Evolutionary conservation across 2,797 vertebrate genomes (phyloP), one percentile per base, ranked within the genome.

Genomic region (Schizopygopsis pylzovi): DNA sequence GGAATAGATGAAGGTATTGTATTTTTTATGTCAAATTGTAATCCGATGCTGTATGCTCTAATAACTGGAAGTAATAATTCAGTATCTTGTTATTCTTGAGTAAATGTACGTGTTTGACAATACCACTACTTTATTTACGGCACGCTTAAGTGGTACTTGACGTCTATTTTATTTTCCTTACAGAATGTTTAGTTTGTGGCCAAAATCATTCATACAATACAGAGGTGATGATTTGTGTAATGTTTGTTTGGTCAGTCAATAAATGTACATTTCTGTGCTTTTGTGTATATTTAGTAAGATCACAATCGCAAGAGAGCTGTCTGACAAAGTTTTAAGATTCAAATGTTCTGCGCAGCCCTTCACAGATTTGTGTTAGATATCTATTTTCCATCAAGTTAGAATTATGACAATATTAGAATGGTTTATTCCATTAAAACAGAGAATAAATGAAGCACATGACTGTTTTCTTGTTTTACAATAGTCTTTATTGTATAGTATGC

Each of bases 1-100:
- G 52, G 77, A 82, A 18, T 80, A 61, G 33, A 70, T 75, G 82
- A 87, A 61, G 61, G 65, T 86, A 85, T 68, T 25, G 75, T 86
- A 52, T 86, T 81, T 81, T 83, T 79, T 39, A 13, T 59, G 61
- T 49, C 83, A 39, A 39, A 79, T 72, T 83, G 65, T 84, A 76
- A 43, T 84, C 81, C 67, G 63, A 82, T 68, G 79, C 88, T 87
- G 86, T 87, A 54, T 33, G 28, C 28, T 2, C 87, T 61, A 81
- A 89, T 89, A 95, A 96, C 95, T 95, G 95, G 95, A 96, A 95
- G 89, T 90, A 85, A 84, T 86, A 80, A 90, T 88, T 39, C 83
- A 89, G 82, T 92, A 91, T 94, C 91, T 88, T 4, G 56, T 86
- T 85, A 61, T 83, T 90, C 52, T 81, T 10, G 15, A 89, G 86